phyloP scores from a whole-genome alignment of 2,113 vertebrate species.

The Glaucidium brasilianum region DNA sequence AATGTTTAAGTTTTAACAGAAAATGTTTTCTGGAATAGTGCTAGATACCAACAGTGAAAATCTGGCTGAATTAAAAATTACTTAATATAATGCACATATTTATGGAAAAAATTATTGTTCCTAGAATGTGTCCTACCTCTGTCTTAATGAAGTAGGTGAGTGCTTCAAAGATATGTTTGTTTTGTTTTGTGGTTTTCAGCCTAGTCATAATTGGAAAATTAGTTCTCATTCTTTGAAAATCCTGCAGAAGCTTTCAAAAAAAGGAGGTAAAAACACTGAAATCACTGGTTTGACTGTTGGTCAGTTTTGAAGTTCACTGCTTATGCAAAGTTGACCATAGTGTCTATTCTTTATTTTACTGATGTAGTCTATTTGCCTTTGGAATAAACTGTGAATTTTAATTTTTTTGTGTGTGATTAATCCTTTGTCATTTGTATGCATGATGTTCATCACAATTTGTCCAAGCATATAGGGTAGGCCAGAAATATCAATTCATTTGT shows the following conservation, averaged over 20 bases:
- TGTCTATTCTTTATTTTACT: background rate
- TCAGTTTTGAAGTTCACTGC: background rate
- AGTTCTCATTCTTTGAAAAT: background rate
- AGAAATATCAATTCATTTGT: constrained; percentile 31
- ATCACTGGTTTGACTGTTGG: background rate
- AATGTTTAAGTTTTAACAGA: background rate
- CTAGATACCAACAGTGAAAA: background rate
- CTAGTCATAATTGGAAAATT: background rate
- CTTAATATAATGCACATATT: background rate
- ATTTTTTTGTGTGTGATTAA: background rate
- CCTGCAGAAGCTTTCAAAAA: background rate
- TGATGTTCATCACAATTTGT: background rate
- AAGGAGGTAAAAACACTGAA: background rate
- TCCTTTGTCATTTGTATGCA: constrained; percentile 8
- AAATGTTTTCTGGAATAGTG: background rate
- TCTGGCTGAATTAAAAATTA: background rate
- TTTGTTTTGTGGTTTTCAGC: background rate
- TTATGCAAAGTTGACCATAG: background rate
- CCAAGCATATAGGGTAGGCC: background rate
- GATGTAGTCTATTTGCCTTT: background rate
- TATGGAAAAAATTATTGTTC: background rate
- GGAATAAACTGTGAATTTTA: background rate
- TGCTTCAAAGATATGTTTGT: background rate
- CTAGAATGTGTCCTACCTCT: background rate
- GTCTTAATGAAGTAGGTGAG: background rate